Evolutionary conservation across 1,140 invertebrate species (phyloP).

Genomic region (Odontomachus brunneus): DNA sequence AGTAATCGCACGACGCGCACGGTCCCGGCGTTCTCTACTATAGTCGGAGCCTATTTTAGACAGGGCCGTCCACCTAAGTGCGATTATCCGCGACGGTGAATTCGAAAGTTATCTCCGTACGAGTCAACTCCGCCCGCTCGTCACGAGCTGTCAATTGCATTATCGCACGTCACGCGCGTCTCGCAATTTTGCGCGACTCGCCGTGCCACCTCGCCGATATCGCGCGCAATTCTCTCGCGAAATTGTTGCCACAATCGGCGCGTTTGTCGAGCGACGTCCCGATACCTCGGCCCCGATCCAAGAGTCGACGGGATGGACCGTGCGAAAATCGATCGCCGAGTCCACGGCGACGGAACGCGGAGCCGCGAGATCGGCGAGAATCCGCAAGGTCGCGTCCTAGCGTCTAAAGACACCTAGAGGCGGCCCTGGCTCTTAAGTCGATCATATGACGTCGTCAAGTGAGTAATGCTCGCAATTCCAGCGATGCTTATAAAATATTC

Average conservation of each 20-base stretch:
- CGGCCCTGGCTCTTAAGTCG: constrained; percentile 71
- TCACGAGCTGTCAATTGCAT: constrained; percentile 44
- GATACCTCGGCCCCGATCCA: not conserved
- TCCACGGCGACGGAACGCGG: not conserved
- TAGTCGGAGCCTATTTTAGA: constrained; percentile 63
- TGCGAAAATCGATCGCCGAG: not conserved
- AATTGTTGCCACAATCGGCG: not conserved
- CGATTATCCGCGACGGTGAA: constrained; percentile 42
- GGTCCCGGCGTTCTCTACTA: constrained; percentile 57
- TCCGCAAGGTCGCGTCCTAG: constrained; percentile 22
- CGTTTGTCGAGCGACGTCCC: not conserved
- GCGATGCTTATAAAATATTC: constrained; percentile 73
- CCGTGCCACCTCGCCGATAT: not conserved
- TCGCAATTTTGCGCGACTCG: constrained; percentile 22
- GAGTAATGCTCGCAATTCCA: constrained; percentile 75
- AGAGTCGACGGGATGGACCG: not conserved
- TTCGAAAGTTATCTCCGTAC: constrained; percentile 41
- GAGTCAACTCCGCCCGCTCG: constrained; percentile 18
- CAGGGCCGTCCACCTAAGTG: constrained; percentile 64
- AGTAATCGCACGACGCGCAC: constrained; percentile 67
- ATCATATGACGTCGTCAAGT: constrained; percentile 72
- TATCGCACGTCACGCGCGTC: not conserved
- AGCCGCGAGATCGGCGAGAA: not conserved
- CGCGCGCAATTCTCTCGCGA: not conserved
- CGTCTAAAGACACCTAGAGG: constrained; percentile 35